Evolutionary conservation across 2,113 vertebrate genomes (phyloP).

Genomic region (Rhea pennata): DNA sequence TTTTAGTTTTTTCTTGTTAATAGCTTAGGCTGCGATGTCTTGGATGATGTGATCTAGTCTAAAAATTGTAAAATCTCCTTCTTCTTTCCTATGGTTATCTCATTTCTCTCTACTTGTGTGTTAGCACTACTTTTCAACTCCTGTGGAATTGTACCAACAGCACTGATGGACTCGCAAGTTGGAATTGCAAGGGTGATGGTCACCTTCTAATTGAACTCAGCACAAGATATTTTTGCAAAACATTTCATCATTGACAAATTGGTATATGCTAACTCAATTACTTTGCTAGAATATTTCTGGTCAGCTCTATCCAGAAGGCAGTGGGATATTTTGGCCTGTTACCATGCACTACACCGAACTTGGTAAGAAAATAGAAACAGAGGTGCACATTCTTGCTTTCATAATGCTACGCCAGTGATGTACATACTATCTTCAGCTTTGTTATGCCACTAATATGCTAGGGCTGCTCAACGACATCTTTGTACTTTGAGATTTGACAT

Average conservation of each 20-base stretch:
- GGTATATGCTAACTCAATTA: neutral
- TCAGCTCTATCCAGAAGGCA: neutral
- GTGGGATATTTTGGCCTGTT: neutral
- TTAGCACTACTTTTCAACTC: neutral
- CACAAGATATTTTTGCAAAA: neutral
- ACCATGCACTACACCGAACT: neutral
- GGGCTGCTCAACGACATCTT: neutral
- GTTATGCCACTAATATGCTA: neutral
- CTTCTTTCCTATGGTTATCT: neutral
- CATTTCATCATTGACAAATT: neutral
- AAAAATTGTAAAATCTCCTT: neutral
- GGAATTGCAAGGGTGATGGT: neutral
- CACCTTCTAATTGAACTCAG: neutral
- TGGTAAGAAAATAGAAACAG: neutral
- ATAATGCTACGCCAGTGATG: neutral
- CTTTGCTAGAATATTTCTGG: neutral
- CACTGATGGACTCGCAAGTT: neutral
- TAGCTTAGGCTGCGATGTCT: neutral
- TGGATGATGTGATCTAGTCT: neutral
- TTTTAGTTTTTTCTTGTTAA: neutral
- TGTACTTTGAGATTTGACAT: neutral
- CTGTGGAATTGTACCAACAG: neutral
- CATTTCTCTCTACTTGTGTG: neutral
- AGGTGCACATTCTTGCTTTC: neutral
- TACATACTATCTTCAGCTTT: accelerated